Conservation (phyloP, 2,888 invertebrate species). For the Sepiola atlantica region DNA sequence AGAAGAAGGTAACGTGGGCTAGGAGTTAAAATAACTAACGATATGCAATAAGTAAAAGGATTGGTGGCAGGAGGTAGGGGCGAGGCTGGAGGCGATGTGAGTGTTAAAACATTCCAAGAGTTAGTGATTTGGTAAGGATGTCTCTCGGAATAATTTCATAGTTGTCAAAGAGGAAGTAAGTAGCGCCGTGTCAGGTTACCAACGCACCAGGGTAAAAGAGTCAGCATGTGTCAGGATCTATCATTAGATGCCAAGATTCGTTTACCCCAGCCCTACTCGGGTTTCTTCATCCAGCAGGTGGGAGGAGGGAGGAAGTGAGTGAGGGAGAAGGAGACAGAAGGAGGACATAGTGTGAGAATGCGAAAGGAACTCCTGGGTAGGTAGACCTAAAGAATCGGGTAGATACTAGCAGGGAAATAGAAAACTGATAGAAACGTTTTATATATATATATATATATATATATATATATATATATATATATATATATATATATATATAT, state of each 20-base stretch:
- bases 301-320: neutral
- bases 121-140: neutral
- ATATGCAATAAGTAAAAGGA: neutral
- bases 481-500: no score
- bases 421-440: neutral
- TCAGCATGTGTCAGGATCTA: neutral
- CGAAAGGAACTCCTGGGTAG: neutral
- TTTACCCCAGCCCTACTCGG: neutral
- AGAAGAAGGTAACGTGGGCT: neutral
- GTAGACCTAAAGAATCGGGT: neutral
- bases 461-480: no score
- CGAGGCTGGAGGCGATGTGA: neutral
- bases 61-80: neutral
- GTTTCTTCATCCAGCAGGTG: neutral
- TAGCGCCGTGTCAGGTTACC: neutral
- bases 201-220: slow-evolving; percentile 13
- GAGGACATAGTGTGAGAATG: no score
- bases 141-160: slow-evolving; percentile 8
- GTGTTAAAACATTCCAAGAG: neutral
- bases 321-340: no score
- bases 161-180: slow-evolving; percentile 21
- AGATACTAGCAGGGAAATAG: neutral
- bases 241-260: slow-evolving; percentile 4
- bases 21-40: neutral
- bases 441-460: slow-evolving; percentile 18